Conservation (phyloP, 1,140 invertebrate genomes). For the Pseudachorutes palmiensis region DNA sequence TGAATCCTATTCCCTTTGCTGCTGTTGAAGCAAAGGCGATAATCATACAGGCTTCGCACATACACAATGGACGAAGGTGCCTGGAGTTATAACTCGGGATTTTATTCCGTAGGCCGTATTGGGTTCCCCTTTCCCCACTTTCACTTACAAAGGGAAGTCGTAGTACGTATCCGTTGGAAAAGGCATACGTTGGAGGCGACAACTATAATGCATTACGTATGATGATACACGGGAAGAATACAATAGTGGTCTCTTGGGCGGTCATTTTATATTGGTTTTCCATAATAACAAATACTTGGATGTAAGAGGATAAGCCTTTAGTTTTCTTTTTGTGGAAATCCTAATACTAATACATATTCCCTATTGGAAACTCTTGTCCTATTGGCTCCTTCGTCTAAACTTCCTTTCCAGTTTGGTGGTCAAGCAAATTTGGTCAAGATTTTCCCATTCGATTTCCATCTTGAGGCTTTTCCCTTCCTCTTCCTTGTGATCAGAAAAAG, state of each 20-base stretch:
- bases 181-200: not conserved
- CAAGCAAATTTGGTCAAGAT: conserved; percentile 39
- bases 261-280: conserved; percentile 7
- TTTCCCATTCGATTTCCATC: conserved; percentile 38
- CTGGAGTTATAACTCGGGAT: too few relatives aligned
- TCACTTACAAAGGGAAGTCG: not conserved
- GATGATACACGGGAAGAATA: not conserved
- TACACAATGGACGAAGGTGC: conserved; percentile 13
- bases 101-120: not conserved
- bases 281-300: not conserved
- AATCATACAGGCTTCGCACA: conserved; percentile 28
- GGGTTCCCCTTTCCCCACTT: conserved; percentile 1
- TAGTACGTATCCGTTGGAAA: not conserved
- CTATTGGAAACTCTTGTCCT: conserved; percentile 17
- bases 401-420: conserved; percentile 37
- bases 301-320: conserved; percentile 17
- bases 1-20: conserved; percentile 33
- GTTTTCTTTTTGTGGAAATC: not conserved
- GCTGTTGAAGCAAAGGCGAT: conserved; percentile 37
- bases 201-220: conserved; percentile 6
- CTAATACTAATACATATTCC: conserved; percentile 26
- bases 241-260: not conserved
- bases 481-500: not conserved
- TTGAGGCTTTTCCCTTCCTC: conserved; percentile 7
- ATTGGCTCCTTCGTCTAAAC: not conserved